These are phyloP conservation scores for Hemicordylus capensis DNA, from an alignment of 2,113 vertebrate genomes.

Conservation along the genomic window DNA sequence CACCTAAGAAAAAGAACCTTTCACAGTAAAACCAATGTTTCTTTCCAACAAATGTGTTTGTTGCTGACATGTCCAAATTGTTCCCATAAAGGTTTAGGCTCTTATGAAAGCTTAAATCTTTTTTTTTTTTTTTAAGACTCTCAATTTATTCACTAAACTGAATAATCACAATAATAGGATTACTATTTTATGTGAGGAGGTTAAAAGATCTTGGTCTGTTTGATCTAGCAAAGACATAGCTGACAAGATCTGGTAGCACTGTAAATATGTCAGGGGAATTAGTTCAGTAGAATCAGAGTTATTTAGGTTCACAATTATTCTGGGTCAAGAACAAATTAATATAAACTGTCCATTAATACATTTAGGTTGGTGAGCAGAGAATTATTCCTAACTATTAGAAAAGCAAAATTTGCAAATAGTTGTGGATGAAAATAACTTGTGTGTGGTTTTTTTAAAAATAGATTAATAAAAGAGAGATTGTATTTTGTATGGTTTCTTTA, in stretches of 20 bases:
- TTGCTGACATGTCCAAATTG: neutral
- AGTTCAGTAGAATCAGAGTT: neutral
- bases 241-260: neutral
- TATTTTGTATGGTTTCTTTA: neutral
- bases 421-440: neutral
- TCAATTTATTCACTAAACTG: neutral
- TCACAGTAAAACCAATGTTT: no score
- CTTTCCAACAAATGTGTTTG: neutral
- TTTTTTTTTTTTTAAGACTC: neutral
- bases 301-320: neutral
- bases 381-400: neutral
- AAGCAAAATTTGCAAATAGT: neutral
- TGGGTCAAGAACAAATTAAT: constrained; percentile 1
- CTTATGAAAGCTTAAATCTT: rapidly evolving
- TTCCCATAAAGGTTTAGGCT: neutral
- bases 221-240: neutral
- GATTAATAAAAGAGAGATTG: neutral
- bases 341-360: neutral
- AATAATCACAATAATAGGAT: neutral
- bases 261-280: neutral
- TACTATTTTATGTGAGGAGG: neutral
- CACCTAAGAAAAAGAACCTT: no score
- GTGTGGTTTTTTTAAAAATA: neutral
- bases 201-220: neutral
- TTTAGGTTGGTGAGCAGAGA: neutral